Conservation (phyloP, 2,888 invertebrate species). For the Drosophila austrosaltans region DNA sequence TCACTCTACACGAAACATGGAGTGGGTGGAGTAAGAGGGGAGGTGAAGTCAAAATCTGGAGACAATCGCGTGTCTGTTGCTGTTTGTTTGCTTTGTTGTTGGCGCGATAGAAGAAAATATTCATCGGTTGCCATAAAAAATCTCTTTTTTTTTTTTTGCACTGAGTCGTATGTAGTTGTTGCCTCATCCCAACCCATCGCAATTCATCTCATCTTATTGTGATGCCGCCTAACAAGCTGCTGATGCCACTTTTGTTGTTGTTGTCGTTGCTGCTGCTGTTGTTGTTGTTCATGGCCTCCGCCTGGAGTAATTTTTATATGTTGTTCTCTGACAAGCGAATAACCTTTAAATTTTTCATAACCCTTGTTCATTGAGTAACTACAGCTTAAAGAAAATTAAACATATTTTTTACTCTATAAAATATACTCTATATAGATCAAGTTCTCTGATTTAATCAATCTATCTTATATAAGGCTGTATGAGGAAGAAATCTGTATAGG, state of each 20-base stretch:
- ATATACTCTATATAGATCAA: too few species aligned
- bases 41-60: conserved; percentile 24
- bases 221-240: conserved; percentile 10
- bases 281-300: conserved; percentile 6
- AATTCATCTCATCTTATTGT: conserved; percentile 5
- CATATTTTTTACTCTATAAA: too few species aligned
- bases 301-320: conserved; percentile 19
- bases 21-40: not conserved
- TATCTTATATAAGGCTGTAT: too few species aligned
- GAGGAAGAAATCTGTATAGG: too few species aligned
- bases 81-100: conserved; percentile 64
- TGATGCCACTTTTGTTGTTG: conserved; percentile 20
- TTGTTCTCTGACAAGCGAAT: conserved; percentile 52
- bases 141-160: conserved; percentile 40
- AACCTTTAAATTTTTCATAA: conserved; percentile 63
- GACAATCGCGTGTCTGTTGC: conserved; percentile 73
- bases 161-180: conserved; percentile 49
- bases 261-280: not conserved
- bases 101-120: conserved; percentile 51
- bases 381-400: not conserved
- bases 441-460: too few species aligned
- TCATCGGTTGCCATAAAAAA: conserved; percentile 66
- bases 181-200: conserved; percentile 5
- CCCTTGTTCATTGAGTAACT: conserved; percentile 11
- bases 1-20: not conserved